Evolutionary conservation across 2,797 vertebrate genomes (phyloP).

Genomic region (Acestrorhynchus altus): DNA sequence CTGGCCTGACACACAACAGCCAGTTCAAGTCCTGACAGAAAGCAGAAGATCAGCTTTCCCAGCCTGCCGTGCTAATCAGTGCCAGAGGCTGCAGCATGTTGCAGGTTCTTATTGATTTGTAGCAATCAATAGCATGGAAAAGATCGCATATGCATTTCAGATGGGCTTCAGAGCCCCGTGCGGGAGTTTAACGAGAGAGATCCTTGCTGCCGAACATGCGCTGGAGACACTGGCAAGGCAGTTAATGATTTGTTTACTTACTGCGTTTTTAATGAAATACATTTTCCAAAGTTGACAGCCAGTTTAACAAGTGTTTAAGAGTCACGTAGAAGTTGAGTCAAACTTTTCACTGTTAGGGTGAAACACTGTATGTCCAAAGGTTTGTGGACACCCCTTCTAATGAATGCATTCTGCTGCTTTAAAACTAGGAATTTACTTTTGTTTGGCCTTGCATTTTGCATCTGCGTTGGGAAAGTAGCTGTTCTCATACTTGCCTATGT

Average conservation of each 20-base stretch:
- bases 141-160: conserved; percentile 43
- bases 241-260: conserved; percentile 31
- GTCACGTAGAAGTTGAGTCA: not conserved
- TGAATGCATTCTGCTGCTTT: no score
- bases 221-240: not conserved
- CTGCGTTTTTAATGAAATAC: conserved; percentile 18
- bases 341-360: not conserved
- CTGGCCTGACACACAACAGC: not conserved
- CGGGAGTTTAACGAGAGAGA: conserved; percentile 20
- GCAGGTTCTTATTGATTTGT: conserved; percentile 43
- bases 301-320: not conserved
- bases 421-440: no score
- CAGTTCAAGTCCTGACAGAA: conserved; percentile 21
- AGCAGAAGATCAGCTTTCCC: conserved; percentile 43
- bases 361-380: not conserved
- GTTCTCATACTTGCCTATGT: no score
- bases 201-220: conserved; percentile 12
- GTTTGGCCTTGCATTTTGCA: no score
- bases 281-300: not conserved
- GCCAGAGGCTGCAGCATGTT: conserved; percentile 20
- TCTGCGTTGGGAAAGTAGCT: no score
- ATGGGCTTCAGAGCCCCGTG: conserved; percentile 3
- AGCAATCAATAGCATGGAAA: conserved; percentile 45
- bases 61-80: conserved; percentile 42
- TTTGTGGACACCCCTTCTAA: no score